A percentile compares a stretch with the other conserved stretches of the same genome.
Conservation (phyloP, 37 sponge, comb jelly and placozoan genomes). For the Oscarella lobularis region DNA sequence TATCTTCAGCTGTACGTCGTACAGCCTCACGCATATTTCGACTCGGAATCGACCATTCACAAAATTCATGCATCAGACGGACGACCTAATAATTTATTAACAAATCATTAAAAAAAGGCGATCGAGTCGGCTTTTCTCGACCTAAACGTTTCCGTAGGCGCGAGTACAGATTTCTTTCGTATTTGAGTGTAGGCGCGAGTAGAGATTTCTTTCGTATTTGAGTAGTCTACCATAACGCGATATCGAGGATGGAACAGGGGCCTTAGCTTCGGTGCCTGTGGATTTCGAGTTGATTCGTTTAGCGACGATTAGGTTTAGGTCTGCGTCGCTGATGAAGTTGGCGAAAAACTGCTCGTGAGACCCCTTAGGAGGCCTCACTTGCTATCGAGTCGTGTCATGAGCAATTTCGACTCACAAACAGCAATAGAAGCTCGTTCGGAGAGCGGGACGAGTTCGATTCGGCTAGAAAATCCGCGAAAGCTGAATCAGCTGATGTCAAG, state of each 20-base stretch:
- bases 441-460: too few relatives aligned
- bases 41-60: slow-evolving; percentile 61
- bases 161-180: slow-evolving; percentile 66
- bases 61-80: slow-evolving; percentile 37
- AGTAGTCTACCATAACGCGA: slow-evolving; percentile 70
- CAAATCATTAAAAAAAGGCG: background rate
- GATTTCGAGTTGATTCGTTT: slow-evolving; percentile 57
- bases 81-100: slow-evolving; percentile 12
- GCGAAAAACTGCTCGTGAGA: too few relatives aligned
- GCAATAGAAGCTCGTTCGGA: too few relatives aligned
- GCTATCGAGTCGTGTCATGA: too few relatives aligned
- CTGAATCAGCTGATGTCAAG: too few relatives aligned
- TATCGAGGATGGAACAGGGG: slow-evolving; percentile 58
- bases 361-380: too few relatives aligned
- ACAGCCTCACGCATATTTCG: slow-evolving; percentile 56
- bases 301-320: slow-evolving; percentile 65
- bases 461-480: too few relatives aligned
- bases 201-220: slow-evolving; percentile 31
- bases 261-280: slow-evolving; percentile 61
- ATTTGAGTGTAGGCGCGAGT: too few relatives aligned
- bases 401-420: too few relatives aligned
- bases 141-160: slow-evolving; percentile 67
- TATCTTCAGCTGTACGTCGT: slow-evolving; percentile 60
- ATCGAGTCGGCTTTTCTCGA: slow-evolving; percentile 14
- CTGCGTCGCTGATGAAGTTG: slow-evolving; percentile 66